Conservation (phyloP, 2,797 vertebrate genomes). For the Chrosomus eos region DNA sequence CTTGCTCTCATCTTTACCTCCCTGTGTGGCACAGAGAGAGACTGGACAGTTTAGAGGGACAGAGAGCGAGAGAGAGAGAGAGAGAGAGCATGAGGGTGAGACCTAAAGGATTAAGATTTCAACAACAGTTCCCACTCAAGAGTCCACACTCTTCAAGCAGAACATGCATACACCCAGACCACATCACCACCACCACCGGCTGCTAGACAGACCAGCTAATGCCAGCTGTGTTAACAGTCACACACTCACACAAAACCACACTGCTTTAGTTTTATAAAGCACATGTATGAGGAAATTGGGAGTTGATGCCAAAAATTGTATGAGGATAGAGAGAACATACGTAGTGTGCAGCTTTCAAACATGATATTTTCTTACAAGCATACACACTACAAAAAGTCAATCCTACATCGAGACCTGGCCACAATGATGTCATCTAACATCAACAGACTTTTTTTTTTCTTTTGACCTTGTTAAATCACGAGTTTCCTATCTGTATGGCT, state of each 20-base stretch:
- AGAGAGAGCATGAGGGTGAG: conserved; percentile 49
- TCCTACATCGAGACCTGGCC: conserved; percentile 47
- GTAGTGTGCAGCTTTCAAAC: background rate
- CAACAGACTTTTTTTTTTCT: conserved; percentile 33
- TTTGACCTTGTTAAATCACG: background rate
- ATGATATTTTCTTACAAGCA: conserved; percentile 35
- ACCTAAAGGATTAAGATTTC: conserved; percentile 55
- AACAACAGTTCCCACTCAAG: conserved; percentile 53
- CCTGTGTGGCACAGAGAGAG: conserved; percentile 47
- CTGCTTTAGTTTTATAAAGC: conserved; percentile 9
- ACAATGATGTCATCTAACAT: conserved; percentile 49
- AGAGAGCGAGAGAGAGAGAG: conserved; percentile 41
- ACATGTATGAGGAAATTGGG: conserved; percentile 14
- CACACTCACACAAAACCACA: conserved; percentile 35
- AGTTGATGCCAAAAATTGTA: conserved; percentile 19
- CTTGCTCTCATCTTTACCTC: conserved; percentile 62
- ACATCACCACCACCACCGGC: conserved; percentile 49
- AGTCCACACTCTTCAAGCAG: conserved; percentile 46
- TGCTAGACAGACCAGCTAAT: conserved; percentile 50
- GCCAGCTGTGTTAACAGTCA: conserved; percentile 62
- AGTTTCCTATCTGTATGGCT: background rate
- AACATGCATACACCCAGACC: conserved; percentile 45
- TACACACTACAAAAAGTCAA: conserved; percentile 52
- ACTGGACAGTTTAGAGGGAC: conserved; percentile 51
- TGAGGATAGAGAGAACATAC: conserved; percentile 28